A percentile compares a stretch with the other conserved stretches of the same genome.
phyloP scores from a whole-genome alignment of 2,797 vertebrate species.

The Malurus leucopterus region DNA sequence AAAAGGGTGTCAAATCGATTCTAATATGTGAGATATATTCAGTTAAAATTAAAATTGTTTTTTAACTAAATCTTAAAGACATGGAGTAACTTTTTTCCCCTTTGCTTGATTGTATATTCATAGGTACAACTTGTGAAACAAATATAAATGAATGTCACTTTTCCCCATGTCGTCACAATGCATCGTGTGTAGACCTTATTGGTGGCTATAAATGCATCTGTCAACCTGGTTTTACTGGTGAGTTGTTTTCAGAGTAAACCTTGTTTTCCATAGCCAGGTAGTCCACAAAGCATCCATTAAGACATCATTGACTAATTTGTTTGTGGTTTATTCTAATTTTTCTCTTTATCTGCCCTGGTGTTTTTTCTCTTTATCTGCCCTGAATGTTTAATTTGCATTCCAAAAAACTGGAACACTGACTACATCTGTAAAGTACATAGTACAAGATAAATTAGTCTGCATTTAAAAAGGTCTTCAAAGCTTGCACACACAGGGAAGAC shows the following conservation, averaged over 20 bases:
- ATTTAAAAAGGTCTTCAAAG: neutral
- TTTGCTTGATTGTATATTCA: neutral
- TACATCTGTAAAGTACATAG: neutral
- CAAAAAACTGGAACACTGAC: neutral
- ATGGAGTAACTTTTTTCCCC: neutral
- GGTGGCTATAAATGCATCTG: conserved; percentile 72
- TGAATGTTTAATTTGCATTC: conserved; percentile 39
- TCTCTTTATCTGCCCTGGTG: neutral
- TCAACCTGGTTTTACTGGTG: conserved; percentile 74
- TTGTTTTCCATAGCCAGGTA: neutral
- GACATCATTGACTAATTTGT: neutral
- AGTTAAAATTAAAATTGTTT: neutral
- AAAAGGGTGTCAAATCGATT: neutral
- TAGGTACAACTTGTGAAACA: conserved; percentile 77
- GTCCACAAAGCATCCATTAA: neutral
- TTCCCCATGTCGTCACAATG: conserved; percentile 74
- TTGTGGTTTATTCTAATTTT: conserved; percentile 15
- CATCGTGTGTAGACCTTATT: conserved; percentile 72
- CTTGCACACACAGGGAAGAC: neutral
- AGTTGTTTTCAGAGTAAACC: conserved; percentile 22
- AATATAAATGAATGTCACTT: conserved; percentile 76
- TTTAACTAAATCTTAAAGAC: conserved; percentile 10
- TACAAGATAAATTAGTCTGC: conserved; percentile 24
- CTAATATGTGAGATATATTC: neutral
- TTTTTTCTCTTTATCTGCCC: conserved; percentile 34